phyloP scores from a whole-genome alignment of 1,140 invertebrate genomes.

The Notospermus geniculatus region DNA sequence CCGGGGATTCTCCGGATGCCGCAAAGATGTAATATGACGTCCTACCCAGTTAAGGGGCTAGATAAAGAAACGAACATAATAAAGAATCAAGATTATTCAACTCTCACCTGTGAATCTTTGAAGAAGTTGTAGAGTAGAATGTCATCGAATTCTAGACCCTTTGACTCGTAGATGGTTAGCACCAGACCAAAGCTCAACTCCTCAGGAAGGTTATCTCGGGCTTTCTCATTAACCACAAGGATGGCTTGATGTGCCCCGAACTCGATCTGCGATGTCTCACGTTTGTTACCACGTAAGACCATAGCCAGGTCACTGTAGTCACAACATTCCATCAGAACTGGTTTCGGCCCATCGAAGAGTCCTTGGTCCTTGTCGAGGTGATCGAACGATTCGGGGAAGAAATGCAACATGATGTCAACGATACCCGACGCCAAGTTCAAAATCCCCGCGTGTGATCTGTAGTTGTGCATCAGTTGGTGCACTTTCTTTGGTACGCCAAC shows the following conservation, averaged over 20 bases:
- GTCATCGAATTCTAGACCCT: slow-evolving; percentile 49
- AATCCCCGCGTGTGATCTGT: slow-evolving; percentile 47
- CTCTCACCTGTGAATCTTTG: slow-evolving; percentile 42
- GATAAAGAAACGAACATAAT: background rate
- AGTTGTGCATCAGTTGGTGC: slow-evolving; percentile 48
- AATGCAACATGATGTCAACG: slow-evolving; percentile 42
- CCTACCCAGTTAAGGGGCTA: too few relatives aligned
- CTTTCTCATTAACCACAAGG: slow-evolving; percentile 41
- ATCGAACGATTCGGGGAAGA: slow-evolving; percentile 51
- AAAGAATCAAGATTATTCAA: background rate
- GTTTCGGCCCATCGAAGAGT: slow-evolving; percentile 42
- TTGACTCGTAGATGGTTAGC: slow-evolving; percentile 47
- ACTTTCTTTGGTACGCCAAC: slow-evolving; percentile 33
- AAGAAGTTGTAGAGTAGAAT: slow-evolving; percentile 50
- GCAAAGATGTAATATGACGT: too few relatives aligned
- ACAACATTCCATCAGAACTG: slow-evolving; percentile 45
- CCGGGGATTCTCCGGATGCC: too few relatives aligned
- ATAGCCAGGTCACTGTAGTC: slow-evolving; percentile 37
- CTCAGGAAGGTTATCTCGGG: slow-evolving; percentile 32
- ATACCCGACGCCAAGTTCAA: slow-evolving; percentile 44
- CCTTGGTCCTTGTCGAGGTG: slow-evolving; percentile 44
- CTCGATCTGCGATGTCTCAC: slow-evolving; percentile 46
- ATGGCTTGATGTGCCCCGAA: slow-evolving; percentile 48
- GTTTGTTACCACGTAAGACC: slow-evolving; percentile 37
- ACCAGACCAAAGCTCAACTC: slow-evolving; percentile 35